Percentiles rank a stretch among this genome's conserved stretches.
These are phyloP conservation scores for Cheilosia variabilis DNA, from an alignment of 2,888 invertebrate genomes.

Conservation along the genomic window DNA sequence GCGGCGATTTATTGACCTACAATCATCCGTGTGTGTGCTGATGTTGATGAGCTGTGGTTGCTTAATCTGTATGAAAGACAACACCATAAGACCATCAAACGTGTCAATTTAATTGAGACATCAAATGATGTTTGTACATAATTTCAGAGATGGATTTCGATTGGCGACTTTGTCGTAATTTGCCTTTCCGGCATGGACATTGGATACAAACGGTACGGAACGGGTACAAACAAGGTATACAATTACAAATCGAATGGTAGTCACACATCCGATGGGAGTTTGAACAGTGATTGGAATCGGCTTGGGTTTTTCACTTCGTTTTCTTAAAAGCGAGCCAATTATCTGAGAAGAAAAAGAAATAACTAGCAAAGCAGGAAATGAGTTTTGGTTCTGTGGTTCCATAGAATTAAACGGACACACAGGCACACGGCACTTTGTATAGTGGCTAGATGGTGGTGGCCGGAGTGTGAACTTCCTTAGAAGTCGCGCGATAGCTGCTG, in stretches of 20 bases:
- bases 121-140: conserved; percentile 1
- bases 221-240: conserved; percentile 38
- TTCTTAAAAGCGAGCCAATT: conserved; percentile 59
- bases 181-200: conserved; percentile 47
- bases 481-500: conserved; percentile 28
- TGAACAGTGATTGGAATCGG: conserved; percentile 54
- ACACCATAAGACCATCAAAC: neutral
- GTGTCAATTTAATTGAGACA: conserved; percentile 28
- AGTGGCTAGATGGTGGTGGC: conserved; percentile 22
- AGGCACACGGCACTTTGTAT: neutral
- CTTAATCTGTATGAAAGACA: conserved; percentile 19
- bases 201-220: conserved; percentile 23
- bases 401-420: conserved; percentile 41
- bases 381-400: conserved; percentile 70
- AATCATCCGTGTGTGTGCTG: neutral
- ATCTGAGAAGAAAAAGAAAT: conserved; percentile 49
- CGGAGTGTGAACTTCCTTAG: conserved; percentile 60
- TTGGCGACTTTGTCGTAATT: conserved; percentile 11
- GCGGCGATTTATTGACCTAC: conserved; percentile 48
- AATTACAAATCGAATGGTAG: conserved; percentile 57
- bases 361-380: conserved; percentile 65
- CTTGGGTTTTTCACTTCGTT: conserved; percentile 8
- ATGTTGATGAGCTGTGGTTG: conserved; percentile 9
- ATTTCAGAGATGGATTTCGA: neutral
- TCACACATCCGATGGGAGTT: conserved; percentile 33